Evolutionary conservation across 2,888 invertebrate genomes (phyloP).

Genomic region (Tribolium freemani): DNA sequence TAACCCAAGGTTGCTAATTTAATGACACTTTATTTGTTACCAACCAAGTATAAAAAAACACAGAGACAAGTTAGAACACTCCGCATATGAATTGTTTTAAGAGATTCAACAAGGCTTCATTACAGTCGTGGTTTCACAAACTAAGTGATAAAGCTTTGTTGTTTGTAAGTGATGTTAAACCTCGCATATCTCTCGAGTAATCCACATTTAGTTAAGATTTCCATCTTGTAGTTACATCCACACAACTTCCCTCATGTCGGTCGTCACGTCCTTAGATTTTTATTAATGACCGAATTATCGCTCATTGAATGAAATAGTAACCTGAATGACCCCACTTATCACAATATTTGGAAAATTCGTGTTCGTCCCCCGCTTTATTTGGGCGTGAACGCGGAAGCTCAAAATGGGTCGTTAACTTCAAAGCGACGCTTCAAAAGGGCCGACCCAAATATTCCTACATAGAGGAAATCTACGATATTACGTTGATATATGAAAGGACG

Average conservation of each 20-base stretch:
- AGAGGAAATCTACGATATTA: conserved; percentile 9
- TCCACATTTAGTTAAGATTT: neutral
- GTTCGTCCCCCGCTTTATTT: conserved; percentile 19
- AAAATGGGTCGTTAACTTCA: conserved; percentile 32
- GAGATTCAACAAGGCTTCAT: neutral
- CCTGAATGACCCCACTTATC: too few species aligned
- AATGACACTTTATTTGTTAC: neutral
- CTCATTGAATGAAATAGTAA: neutral
- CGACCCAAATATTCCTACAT: conserved; percentile 10
- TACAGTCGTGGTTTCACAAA: neutral
- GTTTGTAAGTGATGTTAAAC: neutral
- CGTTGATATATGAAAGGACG: neutral
- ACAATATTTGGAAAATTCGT: neutral
- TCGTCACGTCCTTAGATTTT: neutral
- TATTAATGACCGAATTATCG: neutral
- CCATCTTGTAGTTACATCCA: neutral
- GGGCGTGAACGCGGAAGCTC: conserved; percentile 26
- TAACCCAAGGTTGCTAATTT: neutral
- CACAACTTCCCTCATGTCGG: neutral
- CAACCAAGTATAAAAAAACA: neutral
- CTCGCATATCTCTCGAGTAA: neutral
- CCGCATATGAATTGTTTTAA: neutral
- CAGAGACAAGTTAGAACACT: neutral
- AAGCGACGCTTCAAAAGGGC: conserved; percentile 25
- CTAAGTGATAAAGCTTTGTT: neutral